These are phyloP conservation scores for Eupeodes luniger DNA, from an alignment of 2,888 invertebrate species.

Conservation along the genomic window DNA sequence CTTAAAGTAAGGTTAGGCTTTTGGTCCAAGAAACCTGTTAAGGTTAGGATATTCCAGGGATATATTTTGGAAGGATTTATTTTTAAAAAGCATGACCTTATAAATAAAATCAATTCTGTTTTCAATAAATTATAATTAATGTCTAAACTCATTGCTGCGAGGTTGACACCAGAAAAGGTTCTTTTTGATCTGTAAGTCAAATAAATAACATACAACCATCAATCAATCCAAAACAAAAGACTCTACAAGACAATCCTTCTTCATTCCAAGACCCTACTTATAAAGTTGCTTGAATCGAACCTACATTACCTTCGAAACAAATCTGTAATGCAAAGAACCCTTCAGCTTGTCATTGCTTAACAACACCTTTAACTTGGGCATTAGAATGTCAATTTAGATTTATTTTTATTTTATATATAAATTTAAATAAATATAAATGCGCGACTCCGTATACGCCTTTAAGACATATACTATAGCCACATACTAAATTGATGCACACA, in stretches of 20 bases:
- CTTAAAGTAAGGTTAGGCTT: too few relatives aligned
- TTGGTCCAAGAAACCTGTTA: too few relatives aligned
- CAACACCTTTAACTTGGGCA: slow-evolving; percentile 39
- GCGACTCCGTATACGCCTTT: neutral
- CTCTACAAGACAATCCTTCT: too few relatives aligned
- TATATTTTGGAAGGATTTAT: too few relatives aligned
- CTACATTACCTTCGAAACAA: neutral
- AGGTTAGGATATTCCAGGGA: too few relatives aligned
- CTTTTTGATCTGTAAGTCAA: too few relatives aligned
- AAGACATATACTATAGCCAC: slow-evolving; percentile 15
- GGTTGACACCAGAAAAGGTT: neutral
- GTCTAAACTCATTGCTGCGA: too few relatives aligned
- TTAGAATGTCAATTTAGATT: slow-evolving; percentile 57
- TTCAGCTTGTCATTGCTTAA: slow-evolving; percentile 44
- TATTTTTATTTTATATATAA: slow-evolving; percentile 22
- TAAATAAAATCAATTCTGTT: too few relatives aligned
- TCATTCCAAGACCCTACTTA: too few relatives aligned
- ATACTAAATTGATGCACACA: neutral
- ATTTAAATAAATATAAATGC: slow-evolving; percentile 54
- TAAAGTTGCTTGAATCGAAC: too few relatives aligned
- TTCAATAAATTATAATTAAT: too few relatives aligned
- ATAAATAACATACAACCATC: neutral
- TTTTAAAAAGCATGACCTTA: too few relatives aligned
- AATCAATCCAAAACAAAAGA: slow-evolving; percentile 10
- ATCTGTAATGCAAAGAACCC: slow-evolving; percentile 54